Conservation (phyloP, 2,113 vertebrate species). For the Heliornis fulica region DNA sequence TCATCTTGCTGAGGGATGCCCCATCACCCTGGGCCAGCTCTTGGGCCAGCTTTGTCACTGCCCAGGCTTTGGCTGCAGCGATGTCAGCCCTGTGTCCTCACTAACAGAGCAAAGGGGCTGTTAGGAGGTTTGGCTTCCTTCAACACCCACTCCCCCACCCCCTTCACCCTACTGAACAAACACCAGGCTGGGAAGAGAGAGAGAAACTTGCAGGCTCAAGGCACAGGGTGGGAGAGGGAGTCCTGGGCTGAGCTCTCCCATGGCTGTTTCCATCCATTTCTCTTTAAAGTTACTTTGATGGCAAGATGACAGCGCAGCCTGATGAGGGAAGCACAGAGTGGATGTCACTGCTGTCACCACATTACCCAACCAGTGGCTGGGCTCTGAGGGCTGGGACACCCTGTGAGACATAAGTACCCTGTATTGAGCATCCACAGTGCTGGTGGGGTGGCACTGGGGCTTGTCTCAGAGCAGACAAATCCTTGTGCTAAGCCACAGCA, state of each 20-base stretch:
- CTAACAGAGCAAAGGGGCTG: background rate
- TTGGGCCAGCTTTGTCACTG: background rate
- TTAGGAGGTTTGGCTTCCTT: background rate
- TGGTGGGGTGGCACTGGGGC: background rate
- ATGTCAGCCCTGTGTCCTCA: background rate
- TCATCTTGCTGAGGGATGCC: background rate
- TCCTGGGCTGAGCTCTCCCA: background rate
- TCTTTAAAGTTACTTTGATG: background rate
- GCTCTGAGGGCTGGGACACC: background rate
- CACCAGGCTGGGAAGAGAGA: background rate
- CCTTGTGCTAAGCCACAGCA: background rate
- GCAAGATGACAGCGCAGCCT: background rate
- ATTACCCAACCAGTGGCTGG: too few relatives aligned
- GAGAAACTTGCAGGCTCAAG: fast-evolving
- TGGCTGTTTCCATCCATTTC: background rate
- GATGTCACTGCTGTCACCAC: too few relatives aligned
- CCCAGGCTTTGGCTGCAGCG: background rate
- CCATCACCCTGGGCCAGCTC: background rate
- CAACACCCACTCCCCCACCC: too few relatives aligned
- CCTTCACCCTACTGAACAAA: background rate
- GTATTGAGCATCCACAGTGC: background rate
- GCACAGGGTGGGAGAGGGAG: background rate
- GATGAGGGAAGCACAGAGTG: background rate
- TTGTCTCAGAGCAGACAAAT: background rate
- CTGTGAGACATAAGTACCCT: background rate